Evolutionary conservation across 1,140 invertebrate genomes (phyloP).

Genomic region (Asbolus verrucosus): DNA sequence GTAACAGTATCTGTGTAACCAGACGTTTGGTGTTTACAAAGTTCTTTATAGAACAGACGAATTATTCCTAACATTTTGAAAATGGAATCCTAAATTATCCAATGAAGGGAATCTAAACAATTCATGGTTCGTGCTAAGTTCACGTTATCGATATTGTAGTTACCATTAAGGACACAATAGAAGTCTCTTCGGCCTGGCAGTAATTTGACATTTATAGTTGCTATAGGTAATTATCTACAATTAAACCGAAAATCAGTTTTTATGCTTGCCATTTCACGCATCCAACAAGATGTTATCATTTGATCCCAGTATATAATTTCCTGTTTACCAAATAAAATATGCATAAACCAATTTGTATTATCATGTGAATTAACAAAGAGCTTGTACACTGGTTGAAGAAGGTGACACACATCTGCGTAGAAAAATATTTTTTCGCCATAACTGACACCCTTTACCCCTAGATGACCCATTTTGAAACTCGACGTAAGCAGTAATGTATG

Average conservation of each 20-base stretch:
- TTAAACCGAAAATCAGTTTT: constrained; percentile 25
- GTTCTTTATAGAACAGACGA: neutral
- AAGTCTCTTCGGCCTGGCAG: constrained; percentile 1
- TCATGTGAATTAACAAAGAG: constrained; percentile 35
- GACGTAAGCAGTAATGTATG: constrained; percentile 11
- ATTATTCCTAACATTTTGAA: neutral
- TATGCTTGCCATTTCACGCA: constrained; percentile 2
- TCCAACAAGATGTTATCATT: constrained; percentile 13
- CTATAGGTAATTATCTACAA: constrained; percentile 22
- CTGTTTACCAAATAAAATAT: constrained; percentile 27
- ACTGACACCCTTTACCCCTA: too few species aligned
- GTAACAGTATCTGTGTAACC: too few species aligned
- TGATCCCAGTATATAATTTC: neutral
- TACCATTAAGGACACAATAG: constrained; percentile 7
- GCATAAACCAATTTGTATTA: constrained; percentile 26
- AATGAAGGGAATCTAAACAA: constrained; percentile 2
- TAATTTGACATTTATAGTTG: constrained; percentile 12
- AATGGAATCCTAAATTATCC: neutral
- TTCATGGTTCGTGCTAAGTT: constrained; percentile 19
- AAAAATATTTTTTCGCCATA: neutral
- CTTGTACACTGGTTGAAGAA: neutral
- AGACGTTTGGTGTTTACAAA: neutral
- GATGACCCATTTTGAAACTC: neutral
- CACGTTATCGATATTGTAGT: constrained; percentile 20
- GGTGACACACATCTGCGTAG: neutral